A percentile compares a stretch with the other conserved stretches of the same genome.
Evolutionary conservation across 2,888 invertebrate species (phyloP).

Genomic region (Hecatera dysodea): DNA sequence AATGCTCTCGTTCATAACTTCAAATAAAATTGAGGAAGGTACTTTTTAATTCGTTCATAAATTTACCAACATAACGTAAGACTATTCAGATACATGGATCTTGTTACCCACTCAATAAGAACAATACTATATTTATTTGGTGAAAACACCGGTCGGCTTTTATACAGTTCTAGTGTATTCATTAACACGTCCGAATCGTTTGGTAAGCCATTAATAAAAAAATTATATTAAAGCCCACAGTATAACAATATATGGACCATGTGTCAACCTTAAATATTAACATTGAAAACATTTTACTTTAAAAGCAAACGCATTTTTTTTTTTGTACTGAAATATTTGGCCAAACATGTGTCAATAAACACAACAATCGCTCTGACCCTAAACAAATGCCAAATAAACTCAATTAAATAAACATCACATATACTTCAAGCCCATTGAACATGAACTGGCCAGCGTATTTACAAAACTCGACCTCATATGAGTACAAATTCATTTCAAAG

Average conservation of each 20-base stretch:
- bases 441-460: constrained; percentile 80
- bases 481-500: constrained; percentile 88
- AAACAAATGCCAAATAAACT: constrained; percentile 76
- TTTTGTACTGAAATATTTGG: constrained; percentile 58
- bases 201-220: constrained; percentile 48
- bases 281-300: constrained; percentile 47
- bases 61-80: neutral
- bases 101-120: constrained; percentile 4
- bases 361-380: constrained; percentile 59
- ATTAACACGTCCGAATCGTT: constrained; percentile 53
- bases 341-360: constrained; percentile 58
- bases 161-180: constrained; percentile 28
- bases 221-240: constrained; percentile 41
- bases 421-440: constrained; percentile 77
- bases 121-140: neutral
- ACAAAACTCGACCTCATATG: constrained; percentile 85
- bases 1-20: too few relatives aligned
- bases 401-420: constrained; percentile 82
- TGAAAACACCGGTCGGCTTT: constrained; percentile 10
- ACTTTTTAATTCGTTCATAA: neutral
- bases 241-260: constrained; percentile 32
- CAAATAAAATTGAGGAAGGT: neutral
- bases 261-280: constrained; percentile 40
- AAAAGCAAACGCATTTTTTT: constrained; percentile 50
- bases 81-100: neutral